phyloP scores from a whole-genome alignment of 2,888 invertebrate genomes.

The Eristalinus aeneus region DNA sequence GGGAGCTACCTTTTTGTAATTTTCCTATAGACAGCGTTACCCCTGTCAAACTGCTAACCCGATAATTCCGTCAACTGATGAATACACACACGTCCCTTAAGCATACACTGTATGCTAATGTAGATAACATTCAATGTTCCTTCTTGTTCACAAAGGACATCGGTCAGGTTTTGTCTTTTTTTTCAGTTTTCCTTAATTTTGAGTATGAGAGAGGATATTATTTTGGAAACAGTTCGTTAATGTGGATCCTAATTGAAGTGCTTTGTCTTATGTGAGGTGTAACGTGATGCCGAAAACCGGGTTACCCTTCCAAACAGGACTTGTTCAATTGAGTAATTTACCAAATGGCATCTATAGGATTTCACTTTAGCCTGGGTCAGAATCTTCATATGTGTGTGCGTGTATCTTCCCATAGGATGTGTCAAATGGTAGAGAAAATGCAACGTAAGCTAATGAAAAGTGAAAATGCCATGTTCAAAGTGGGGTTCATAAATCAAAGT shows the following conservation, averaged over 20 bases:
- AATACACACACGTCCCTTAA: slow-evolving; percentile 6
- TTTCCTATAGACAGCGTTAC: slow-evolving; percentile 7
- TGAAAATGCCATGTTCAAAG: slow-evolving; percentile 68
- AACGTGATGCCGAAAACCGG: slow-evolving; percentile 31
- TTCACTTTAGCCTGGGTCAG: slow-evolving; percentile 19
- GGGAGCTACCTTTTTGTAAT: slow-evolving; percentile 35
- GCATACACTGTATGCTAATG: neutral
- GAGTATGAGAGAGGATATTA: neutral
- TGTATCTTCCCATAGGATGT: slow-evolving; percentile 3
- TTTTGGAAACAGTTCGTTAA: slow-evolving; percentile 29
- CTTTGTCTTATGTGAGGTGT: slow-evolving; percentile 48
- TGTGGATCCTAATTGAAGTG: slow-evolving; percentile 57
- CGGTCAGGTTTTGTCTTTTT: slow-evolving; percentile 13
- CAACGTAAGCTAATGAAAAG: slow-evolving; percentile 70
- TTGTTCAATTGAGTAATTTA: slow-evolving; percentile 66
- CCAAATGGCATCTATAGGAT: slow-evolving; percentile 56
- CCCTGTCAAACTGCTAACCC: slow-evolving; percentile 57
- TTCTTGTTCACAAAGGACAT: slow-evolving; percentile 18
- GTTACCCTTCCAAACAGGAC: slow-evolving; percentile 31
- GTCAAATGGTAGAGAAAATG: slow-evolving; percentile 39
- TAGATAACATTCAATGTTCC: slow-evolving; percentile 19
- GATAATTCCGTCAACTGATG: slow-evolving; percentile 44
- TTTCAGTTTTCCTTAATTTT: slow-evolving; percentile 7
- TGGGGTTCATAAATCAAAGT: slow-evolving; percentile 70
- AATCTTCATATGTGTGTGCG: slow-evolving; percentile 22